A percentile compares a stretch with the other conserved stretches of the same genome.
Conservation (phyloP, 2,888 invertebrate genomes). For the Eilema depressum region DNA sequence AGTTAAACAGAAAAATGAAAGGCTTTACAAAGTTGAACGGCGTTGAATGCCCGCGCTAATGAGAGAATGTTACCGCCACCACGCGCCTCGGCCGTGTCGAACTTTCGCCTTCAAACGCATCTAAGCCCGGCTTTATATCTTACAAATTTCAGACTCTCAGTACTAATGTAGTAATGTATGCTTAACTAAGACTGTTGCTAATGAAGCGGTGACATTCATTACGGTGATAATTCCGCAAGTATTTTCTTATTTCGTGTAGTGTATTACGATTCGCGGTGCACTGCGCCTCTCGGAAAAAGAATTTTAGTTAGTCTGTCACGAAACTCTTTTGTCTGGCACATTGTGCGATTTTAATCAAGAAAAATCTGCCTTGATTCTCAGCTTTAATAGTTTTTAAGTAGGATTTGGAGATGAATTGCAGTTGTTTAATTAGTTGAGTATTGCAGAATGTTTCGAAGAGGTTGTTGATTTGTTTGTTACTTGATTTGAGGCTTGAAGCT, state of each 20-base stretch:
- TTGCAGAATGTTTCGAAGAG: not conserved
- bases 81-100: conserved; percentile 3
- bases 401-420: not conserved
- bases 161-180: conserved; percentile 41
- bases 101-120: conserved; percentile 10
- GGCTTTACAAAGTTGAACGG: conserved; percentile 41
- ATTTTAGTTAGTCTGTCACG: conserved; percentile 24
- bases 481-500: too few relatives aligned
- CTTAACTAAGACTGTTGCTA: conserved; percentile 23
- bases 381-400: not conserved
- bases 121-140: conserved; percentile 21
- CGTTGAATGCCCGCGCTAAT: conserved; percentile 44
- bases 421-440: not conserved
- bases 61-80: conserved; percentile 36
- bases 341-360: conserved; percentile 35
- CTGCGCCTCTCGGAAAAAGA: conserved; percentile 7
- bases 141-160: conserved; percentile 24
- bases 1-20: conserved; percentile 43
- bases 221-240: conserved; percentile 34
- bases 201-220: conserved; percentile 45
- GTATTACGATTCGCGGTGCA: conserved; percentile 38
- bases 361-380: not conserved
- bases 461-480: not conserved
- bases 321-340: conserved; percentile 27
- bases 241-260: conserved; percentile 48